phyloP scores from a whole-genome alignment of 2,797 vertebrate genomes.

The Spinibarbus caldwelli region DNA sequence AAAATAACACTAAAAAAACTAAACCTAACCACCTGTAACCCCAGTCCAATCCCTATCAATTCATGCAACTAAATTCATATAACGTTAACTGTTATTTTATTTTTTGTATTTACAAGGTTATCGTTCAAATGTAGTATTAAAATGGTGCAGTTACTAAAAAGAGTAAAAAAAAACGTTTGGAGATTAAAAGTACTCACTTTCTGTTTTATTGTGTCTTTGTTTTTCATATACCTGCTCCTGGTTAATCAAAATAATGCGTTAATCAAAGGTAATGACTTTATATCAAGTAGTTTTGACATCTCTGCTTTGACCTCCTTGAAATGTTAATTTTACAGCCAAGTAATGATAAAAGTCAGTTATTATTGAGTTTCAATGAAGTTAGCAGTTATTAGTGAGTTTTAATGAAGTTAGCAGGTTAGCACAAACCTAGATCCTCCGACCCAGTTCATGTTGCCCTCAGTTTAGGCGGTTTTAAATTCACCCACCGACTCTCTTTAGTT shows the following conservation, averaged over 20 bases:
- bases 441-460: slow-evolving; percentile 76
- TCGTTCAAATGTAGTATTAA: too few species aligned
- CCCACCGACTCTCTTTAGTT: not conserved
- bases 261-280: not conserved
- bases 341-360: too few species aligned
- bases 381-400: not conserved
- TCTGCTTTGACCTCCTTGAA: not conserved
- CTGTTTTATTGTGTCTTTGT: slow-evolving; percentile 73
- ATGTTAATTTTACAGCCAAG: not conserved
- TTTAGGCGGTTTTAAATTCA: not conserved
- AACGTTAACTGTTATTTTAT: not conserved
- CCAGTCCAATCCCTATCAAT: not conserved
- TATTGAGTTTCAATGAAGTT: too few species aligned
- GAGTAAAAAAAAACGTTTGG: not conserved
- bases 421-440: slow-evolving; percentile 80
- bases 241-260: not conserved
- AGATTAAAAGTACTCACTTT: slow-evolving; percentile 64
- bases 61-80: not conserved
- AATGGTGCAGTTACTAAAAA: not conserved
- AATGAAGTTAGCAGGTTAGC: not conserved
- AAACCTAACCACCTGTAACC: not conserved
- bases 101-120: too few species aligned
- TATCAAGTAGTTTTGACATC: not conserved
- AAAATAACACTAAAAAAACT: not conserved
- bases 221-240: slow-evolving; percentile 76